Evolutionary conservation across 2,113 vertebrate genomes (phyloP).

Genomic region (Bujurquina vittata): DNA sequence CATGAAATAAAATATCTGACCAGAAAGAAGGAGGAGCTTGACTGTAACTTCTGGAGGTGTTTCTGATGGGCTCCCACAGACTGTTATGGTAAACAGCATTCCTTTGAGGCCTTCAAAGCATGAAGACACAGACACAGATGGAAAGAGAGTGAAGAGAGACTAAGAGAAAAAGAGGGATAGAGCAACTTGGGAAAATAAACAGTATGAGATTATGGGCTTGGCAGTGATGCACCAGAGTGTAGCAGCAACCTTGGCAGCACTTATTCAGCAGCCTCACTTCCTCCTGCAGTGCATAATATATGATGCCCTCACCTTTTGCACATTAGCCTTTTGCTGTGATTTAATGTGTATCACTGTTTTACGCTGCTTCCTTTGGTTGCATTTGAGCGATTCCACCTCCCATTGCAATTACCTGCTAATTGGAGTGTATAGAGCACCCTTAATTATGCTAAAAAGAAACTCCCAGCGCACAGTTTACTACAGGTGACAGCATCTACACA

Average conservation of each 20-base stretch:
- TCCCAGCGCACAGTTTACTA: slow-evolving; percentile 45
- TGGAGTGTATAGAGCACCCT: slow-evolving; percentile 65
- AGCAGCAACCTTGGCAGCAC: slow-evolving; percentile 64
- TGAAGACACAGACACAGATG: slow-evolving; percentile 29
- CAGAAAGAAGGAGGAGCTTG: slow-evolving; percentile 22
- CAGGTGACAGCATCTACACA: slow-evolving; percentile 48
- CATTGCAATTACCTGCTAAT: slow-evolving; percentile 63
- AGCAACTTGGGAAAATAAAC: slow-evolving; percentile 62
- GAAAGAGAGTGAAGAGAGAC: slow-evolving; percentile 15
- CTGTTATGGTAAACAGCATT: slow-evolving; percentile 56
- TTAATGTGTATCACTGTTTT: slow-evolving; percentile 43
- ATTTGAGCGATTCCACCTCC: slow-evolving; percentile 43
- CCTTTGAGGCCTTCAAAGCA: slow-evolving; percentile 52
- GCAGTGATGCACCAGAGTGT: slow-evolving; percentile 53
- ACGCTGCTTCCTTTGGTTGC: slow-evolving; percentile 39
- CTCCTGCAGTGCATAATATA: slow-evolving; percentile 57
- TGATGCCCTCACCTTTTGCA: slow-evolving; percentile 51
- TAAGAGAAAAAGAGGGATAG: slow-evolving; percentile 11
- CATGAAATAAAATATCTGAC: slow-evolving; percentile 25
- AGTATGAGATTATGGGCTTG: slow-evolving; percentile 64
- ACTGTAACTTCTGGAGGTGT: slow-evolving; percentile 41
- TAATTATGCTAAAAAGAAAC: slow-evolving; percentile 65
- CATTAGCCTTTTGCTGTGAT: slow-evolving; percentile 60
- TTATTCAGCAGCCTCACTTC: slow-evolving; percentile 70
- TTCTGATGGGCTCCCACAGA: slow-evolving; percentile 45